Base-by-base conservation (phyloP, 2,888 invertebrate genomes). In the Cataglyphis albicans region DNA sequence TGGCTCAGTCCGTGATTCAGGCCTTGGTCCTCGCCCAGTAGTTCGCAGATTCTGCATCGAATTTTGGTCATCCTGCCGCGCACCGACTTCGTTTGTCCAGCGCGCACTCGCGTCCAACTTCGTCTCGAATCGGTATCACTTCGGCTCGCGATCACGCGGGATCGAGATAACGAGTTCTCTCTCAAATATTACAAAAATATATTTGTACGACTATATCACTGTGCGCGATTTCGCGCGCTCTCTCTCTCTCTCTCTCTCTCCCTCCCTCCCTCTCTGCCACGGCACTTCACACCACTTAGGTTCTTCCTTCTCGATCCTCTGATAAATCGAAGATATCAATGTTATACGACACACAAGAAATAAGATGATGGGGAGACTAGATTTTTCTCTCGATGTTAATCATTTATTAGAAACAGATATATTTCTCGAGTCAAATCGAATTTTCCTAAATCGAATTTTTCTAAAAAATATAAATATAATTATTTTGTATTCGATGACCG, bases 21-120 rank as follows among this genome's bases (percentile, higher is more conserved):
- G 12, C 41, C 70, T 73, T 90, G 88, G 55, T 85, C 90, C 83
- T 92, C 93, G 52, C 93, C 93, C 59, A 93, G 85, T 73, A 93
- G 81, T 84, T 94, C 93, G 90, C 94, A 94, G 74, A 93, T 91
- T 81, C 91, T 92, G 87, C 94, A 93, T 67, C 91, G 92, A 44
- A 67, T 91, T 85, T 94, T 94, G 87, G 92, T 92, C 93, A 92
- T 91, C 84, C 88, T 91, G 55, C n/a, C 35, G 12, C 63, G 35
- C 44, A 25, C 55, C 52, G 52, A 21, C 9, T 29, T n/a, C 52
- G 78, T n/a, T n/a, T 21, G 59, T 61, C 59, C 35, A 25, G 18
- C 74, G 18, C 41, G 68, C 76, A 65, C 63, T 67, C 15, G 65
- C 44, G 44, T 44, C 57, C 38, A 48, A 29, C 65, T 57, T 57